Conservation (phyloP, 2,888 invertebrate genomes). For the Eupithecia pulchellata region DNA sequence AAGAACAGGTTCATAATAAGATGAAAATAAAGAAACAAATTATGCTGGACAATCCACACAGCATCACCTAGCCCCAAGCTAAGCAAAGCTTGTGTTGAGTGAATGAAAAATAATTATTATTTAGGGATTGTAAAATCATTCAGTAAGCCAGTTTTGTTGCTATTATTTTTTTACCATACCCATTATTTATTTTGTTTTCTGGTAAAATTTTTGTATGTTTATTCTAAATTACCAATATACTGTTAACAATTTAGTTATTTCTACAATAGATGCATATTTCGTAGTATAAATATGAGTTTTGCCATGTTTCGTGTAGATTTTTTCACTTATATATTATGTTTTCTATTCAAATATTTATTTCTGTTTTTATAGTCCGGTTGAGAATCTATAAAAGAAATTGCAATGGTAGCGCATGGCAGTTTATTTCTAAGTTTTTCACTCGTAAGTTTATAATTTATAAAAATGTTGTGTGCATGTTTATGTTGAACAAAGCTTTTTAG, state of each 20-base stretch:
- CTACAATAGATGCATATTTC: too few relatives aligned
- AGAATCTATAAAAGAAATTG: conserved; percentile 57
- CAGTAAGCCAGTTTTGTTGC: not conserved
- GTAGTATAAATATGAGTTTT: not conserved
- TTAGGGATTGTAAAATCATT: too few relatives aligned
- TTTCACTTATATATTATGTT: conserved; percentile 13
- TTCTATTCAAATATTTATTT: conserved; percentile 38
- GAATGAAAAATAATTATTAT: too few relatives aligned
- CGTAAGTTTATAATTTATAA: conserved; percentile 64
- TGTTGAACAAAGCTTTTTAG: not conserved
- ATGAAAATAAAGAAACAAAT: too few relatives aligned
- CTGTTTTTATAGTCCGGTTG: conserved; percentile 65
- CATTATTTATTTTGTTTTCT: not conserved
- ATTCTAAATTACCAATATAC: too few relatives aligned
- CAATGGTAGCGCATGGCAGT: conserved; percentile 62
- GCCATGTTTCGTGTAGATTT: not conserved
- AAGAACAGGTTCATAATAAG: not conserved
- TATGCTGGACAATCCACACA: too few relatives aligned
- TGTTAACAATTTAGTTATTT: too few relatives aligned
- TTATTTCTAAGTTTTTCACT: conserved; percentile 60
- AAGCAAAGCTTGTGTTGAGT: too few relatives aligned
- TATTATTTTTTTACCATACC: not conserved
- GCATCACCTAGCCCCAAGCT: too few relatives aligned
- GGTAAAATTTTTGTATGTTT: too few relatives aligned
- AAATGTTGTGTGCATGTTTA: conserved; percentile 44